These are phyloP conservation scores for Scleropages formosus DNA, from an alignment of 2,797 vertebrate species.

Conservation along the genomic window DNA sequence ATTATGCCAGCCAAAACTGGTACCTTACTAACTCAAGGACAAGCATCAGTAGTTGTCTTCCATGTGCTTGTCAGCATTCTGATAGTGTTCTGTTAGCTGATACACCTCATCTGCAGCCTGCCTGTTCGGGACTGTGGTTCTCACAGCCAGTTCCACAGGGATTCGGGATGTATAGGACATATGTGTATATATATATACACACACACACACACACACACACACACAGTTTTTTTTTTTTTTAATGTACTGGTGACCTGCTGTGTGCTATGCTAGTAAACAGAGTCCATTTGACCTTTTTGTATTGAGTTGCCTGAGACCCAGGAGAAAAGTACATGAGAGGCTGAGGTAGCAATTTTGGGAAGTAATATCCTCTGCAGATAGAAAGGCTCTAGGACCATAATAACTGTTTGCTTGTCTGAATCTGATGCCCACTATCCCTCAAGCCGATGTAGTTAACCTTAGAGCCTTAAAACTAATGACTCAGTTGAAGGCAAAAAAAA, in stretches of 20 bases:
- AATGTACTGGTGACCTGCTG: neutral
- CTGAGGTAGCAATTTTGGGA: neutral
- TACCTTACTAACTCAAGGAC: neutral
- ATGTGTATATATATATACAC: neutral
- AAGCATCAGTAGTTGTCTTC: neutral
- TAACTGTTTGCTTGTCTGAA: neutral
- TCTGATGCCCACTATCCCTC: neutral
- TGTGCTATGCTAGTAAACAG: conserved; percentile 3
- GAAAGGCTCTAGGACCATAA: neutral
- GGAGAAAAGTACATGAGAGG: conserved; percentile 1
- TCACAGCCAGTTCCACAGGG: neutral
- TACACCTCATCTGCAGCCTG: neutral
- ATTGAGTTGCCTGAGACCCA: neutral
- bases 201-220: too few relatives aligned
- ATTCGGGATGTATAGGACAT: neutral
- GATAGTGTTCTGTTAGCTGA: neutral
- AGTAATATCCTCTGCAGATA: neutral
- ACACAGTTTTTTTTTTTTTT: too few relatives aligned
- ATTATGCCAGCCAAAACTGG: neutral
- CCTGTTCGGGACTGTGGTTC: conserved; percentile 2
- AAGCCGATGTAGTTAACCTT: conserved; percentile 8
- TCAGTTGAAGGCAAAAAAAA: neutral
- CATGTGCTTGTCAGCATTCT: neutral
- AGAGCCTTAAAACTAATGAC: neutral
- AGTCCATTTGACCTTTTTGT: conserved; percentile 20